Conservation (phyloP, 2,113 vertebrate genomes). For the Prionailurus viverrinus region DNA sequence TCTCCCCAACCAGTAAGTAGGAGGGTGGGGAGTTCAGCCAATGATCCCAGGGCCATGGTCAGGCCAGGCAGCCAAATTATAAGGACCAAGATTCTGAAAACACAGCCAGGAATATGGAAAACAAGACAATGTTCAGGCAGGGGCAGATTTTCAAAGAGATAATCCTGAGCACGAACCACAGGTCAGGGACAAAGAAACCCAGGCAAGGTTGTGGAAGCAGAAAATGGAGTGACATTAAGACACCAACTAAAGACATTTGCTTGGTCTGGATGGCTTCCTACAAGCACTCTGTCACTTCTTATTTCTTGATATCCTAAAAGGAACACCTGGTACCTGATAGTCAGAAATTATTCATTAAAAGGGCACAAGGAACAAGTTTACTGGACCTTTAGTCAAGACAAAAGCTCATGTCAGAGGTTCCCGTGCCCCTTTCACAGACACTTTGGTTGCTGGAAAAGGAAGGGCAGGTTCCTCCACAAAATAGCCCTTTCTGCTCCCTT, state of each 20-base stretch:
- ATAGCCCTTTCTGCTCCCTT: neutral
- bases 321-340: neutral
- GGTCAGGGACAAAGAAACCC: neutral
- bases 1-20: neutral
- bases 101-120: neutral
- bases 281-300: neutral
- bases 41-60: neutral
- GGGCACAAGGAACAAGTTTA: neutral
- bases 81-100: neutral
- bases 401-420: slow-evolving; percentile 9
- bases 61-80: neutral
- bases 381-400: neutral
- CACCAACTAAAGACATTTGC: neutral
- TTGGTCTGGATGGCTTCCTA: neutral
- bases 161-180: neutral
- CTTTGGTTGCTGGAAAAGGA: neutral
- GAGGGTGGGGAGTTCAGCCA: neutral
- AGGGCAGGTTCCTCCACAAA: neutral
- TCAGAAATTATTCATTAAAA: neutral
- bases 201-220: neutral
- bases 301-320: neutral
- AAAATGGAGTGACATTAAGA: neutral
- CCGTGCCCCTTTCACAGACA: neutral
- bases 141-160: neutral
- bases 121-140: neutral